A percentile compares a stretch with the other conserved stretches of the same genome.
phyloP scores from a whole-genome alignment of 92 coral and sea anemone genomes.

The Actinostola sp. region DNA sequence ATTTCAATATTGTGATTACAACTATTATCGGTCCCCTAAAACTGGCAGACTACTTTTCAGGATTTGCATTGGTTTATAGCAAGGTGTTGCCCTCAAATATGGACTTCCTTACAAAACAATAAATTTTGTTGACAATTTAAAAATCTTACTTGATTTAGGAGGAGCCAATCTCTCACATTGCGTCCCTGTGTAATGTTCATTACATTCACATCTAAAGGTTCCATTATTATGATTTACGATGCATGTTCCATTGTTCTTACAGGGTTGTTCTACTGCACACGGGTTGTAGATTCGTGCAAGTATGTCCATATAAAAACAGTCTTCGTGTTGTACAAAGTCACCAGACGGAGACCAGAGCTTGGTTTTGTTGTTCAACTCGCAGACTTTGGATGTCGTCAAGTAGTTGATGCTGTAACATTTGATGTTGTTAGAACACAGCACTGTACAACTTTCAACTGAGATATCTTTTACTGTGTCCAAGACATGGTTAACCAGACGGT shows the following conservation, averaged over 20 bases:
- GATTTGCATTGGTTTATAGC: no score
- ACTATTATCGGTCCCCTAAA: no score
- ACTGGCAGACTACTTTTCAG: no score
- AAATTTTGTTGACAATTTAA: neutral
- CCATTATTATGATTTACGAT: neutral
- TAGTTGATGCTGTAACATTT: constrained; percentile 39
- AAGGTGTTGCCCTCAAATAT: no score
- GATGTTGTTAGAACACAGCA: constrained; percentile 1
- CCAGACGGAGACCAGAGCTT: constrained; percentile 1
- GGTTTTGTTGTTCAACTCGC: constrained; percentile 43
- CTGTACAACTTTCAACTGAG: constrained; percentile 4
- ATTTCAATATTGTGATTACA: no score
- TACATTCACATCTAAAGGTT: constrained; percentile 7
- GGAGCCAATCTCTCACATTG: constrained; percentile 6
- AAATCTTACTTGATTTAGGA: constrained; percentile 24
- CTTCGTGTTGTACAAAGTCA: neutral
- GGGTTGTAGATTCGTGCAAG: constrained; percentile 25
- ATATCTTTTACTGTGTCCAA: neutral
- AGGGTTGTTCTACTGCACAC: constrained; percentile 19
- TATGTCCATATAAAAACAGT: constrained; percentile 38
- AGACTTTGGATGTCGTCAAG: neutral
- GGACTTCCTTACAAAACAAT: neutral
- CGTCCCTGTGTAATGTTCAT: neutral
- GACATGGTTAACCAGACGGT: constrained; percentile 5
- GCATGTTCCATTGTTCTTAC: constrained; percentile 26